Percentiles rank a stretch among this genome's conserved stretches.
These are phyloP conservation scores for Leptopilina boulardi DNA, from an alignment of 1,140 invertebrate species.

Conservation along the genomic window DNA sequence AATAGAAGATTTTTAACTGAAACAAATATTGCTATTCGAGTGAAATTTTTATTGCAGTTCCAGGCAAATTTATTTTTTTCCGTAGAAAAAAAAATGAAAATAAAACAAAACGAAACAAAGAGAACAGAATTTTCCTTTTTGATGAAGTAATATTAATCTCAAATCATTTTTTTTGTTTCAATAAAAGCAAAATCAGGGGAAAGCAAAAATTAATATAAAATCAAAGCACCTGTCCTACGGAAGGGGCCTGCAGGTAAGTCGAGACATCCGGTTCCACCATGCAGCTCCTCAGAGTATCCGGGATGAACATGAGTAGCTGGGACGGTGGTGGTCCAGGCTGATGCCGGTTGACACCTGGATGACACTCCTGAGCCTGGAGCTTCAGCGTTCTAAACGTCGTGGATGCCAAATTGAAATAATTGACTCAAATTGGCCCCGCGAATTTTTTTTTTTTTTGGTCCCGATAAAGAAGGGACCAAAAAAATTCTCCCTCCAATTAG, in stretches of 20 bases:
- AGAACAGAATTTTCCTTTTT: too few relatives aligned
- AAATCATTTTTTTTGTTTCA: too few relatives aligned
- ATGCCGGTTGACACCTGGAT: slow-evolving; percentile 35
- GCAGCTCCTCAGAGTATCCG: slow-evolving; percentile 86
- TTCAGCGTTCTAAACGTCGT: slow-evolving; percentile 22
- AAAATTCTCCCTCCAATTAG: too few relatives aligned
- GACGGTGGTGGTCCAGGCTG: slow-evolving; percentile 64
- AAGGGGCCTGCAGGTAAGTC: slow-evolving; percentile 87
- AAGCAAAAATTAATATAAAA: too few relatives aligned
- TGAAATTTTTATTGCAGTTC: too few relatives aligned
- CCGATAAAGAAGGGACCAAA: too few relatives aligned
- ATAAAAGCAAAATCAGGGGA: slow-evolving; percentile 28
- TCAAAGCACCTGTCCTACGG: slow-evolving; percentile 84
- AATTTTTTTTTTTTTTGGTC: neutral
- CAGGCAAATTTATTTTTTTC: too few relatives aligned
- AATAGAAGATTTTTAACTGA: too few relatives aligned
- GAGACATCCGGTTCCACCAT: slow-evolving; percentile 91
- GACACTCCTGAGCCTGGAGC: slow-evolving; percentile 13
- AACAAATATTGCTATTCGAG: too few relatives aligned
- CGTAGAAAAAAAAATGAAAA: too few relatives aligned
- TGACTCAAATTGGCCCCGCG: neutral
- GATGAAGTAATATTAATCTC: too few relatives aligned
- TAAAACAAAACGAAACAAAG: too few relatives aligned
- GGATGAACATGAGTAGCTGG: slow-evolving; percentile 85
- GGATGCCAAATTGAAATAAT: neutral